Conservation (phyloP, 2,113 vertebrate species). For the pig (Sus scrofa) region DNA sequence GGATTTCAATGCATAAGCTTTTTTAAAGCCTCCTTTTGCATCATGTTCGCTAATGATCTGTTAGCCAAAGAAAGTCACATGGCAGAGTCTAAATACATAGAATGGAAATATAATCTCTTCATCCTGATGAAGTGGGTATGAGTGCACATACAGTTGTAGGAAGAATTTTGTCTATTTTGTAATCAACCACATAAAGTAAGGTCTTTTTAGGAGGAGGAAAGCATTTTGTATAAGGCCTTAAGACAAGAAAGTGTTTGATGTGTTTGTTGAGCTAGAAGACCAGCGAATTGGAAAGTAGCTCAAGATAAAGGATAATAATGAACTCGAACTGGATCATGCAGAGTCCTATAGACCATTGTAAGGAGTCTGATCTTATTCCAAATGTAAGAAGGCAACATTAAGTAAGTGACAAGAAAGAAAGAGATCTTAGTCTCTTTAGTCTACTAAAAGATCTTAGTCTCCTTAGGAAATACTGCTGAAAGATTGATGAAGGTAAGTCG, state of each 20-base stretch:
- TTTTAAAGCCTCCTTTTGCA: neutral
- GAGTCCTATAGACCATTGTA: neutral
- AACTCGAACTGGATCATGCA: neutral
- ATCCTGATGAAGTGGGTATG: neutral
- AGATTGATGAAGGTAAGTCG: neutral
- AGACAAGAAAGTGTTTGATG: neutral
- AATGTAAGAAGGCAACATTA: neutral
- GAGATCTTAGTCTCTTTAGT: too few species aligned
- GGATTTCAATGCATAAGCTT: neutral
- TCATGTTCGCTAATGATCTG: neutral
- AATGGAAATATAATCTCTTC: neutral
- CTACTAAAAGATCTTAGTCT: neutral
- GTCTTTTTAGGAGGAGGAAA: neutral
- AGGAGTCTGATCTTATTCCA: neutral
- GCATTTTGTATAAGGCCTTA: neutral
- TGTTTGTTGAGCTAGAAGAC: neutral
- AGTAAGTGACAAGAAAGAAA: neutral
- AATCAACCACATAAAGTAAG: neutral
- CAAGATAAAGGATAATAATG: neutral
- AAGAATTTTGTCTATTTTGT: neutral
- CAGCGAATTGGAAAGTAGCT: neutral
- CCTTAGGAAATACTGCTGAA: neutral
- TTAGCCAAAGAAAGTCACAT: neutral
- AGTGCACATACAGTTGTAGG: neutral
- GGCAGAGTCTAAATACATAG: neutral